Conservation (phyloP, 2,888 invertebrate species). For the Plebejus anna region DNA sequence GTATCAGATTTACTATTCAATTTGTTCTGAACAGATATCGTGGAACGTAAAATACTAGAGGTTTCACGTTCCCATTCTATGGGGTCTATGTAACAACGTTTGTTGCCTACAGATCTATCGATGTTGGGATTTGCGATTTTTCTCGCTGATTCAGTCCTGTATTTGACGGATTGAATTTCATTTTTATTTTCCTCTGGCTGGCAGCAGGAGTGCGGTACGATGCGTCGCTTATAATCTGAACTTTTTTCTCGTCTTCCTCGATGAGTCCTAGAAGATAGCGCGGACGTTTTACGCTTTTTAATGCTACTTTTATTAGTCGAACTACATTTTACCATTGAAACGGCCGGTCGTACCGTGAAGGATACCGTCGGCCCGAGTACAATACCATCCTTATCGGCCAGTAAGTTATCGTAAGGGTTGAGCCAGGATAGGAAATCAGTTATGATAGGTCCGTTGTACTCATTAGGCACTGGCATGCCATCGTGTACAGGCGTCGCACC, state of each 20-base stretch:
- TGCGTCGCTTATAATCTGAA: constrained; percentile 61
- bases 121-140: constrained; percentile 62
- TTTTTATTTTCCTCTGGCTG: constrained; percentile 55
- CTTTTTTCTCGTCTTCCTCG: constrained; percentile 73
- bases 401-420: constrained; percentile 72
- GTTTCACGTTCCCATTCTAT: constrained; percentile 78
- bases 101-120: constrained; percentile 75
- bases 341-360: constrained; percentile 73
- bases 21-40: constrained; percentile 72
- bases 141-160: constrained; percentile 68
- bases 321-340: constrained; percentile 70
- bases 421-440: constrained; percentile 84
- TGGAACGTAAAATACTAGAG: constrained; percentile 74
- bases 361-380: constrained; percentile 58
- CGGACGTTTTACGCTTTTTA: constrained; percentile 75
- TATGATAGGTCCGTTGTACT: constrained; percentile 83
- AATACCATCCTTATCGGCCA: constrained; percentile 63
- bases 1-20: constrained; percentile 51
- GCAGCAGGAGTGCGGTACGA: constrained; percentile 69
- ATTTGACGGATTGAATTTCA: constrained; percentile 53
- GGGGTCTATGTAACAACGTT: constrained; percentile 76
- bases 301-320: constrained; percentile 56
- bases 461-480: constrained; percentile 62
- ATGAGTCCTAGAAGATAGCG: constrained; percentile 71
- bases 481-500: constrained; percentile 50